Evolutionary conservation across 2,888 invertebrate genomes (phyloP), one percentile per base, ranked within the genome.

Genomic region (Cotesia congregata): DNA sequence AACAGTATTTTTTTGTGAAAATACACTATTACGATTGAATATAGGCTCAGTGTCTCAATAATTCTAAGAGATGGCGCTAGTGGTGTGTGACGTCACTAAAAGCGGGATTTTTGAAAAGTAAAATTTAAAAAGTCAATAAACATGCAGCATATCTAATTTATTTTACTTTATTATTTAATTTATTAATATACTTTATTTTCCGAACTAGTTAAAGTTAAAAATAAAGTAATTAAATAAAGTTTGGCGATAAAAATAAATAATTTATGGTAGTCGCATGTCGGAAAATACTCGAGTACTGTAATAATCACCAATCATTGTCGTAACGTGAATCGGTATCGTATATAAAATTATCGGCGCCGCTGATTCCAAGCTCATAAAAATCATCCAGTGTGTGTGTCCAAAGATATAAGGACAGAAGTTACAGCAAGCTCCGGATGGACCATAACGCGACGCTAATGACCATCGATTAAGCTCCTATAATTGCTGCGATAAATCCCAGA

Each of bases 371-470:
- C 81, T 85, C 86, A 86, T 87, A 86, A 88, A 87, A 88, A 86
- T 87, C 82, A 82, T 83, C 70, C 30, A 30, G 30, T 30, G 30
- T 30, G 30, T 30, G 30, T 30, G 30, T 30, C 3, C 3, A 2
- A 30, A 30, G 30, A 50, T 50, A 4, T 50, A 50, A 50, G 50
- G 12, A 50, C 17, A 62, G 62, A 39, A 62, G 61, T 72, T 1
- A 20, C 17, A 17, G 39, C 38, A 62, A 40, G 50, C 40, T 67
- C 30, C n/a, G 39, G 73, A 73, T 73, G 73, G 80, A 86, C 83
- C 83, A 86, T 86, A 86, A 86, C 83, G 82, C 84, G 82, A 85
- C 87, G 83, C 87, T 86, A 88, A 87, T 87, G 87, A 87, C 83
- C 84, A 85, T 86, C 85, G 85, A 86, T 87, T 86, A 86, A 85